phyloP scores from a whole-genome alignment of 1,140 invertebrate genomes.

The Plectrocnemia conspersa region DNA sequence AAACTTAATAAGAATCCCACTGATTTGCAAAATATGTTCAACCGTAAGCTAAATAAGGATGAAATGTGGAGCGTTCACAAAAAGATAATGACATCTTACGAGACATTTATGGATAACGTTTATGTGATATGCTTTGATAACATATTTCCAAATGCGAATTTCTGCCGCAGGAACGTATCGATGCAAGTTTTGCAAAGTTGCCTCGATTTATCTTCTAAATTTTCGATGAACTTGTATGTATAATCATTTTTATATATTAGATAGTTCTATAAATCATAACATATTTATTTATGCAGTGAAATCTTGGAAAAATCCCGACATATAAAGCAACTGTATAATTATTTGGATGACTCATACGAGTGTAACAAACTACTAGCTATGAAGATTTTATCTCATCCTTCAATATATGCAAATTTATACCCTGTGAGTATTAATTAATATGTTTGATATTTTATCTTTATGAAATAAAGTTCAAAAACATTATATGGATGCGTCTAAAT shows the following conservation, averaged over 20 bases:
- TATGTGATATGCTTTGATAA: slow-evolving; percentile 52
- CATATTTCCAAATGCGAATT: slow-evolving; percentile 66
- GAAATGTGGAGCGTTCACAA: slow-evolving; percentile 31
- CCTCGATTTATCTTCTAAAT: too few relatives aligned
- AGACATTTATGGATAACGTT: slow-evolving; percentile 48
- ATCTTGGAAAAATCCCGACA: slow-evolving; percentile 33
- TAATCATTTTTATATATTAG: too few relatives aligned
- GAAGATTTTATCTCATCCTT: slow-evolving; percentile 4
- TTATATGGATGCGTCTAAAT: too few relatives aligned
- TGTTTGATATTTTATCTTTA: too few relatives aligned
- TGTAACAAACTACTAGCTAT: slow-evolving; percentile 67
- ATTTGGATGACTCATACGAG: slow-evolving; percentile 75
- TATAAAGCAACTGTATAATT: slow-evolving; percentile 48
- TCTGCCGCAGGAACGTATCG: slow-evolving; percentile 60
- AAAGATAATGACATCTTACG: slow-evolving; percentile 31
- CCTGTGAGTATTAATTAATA: too few relatives aligned
- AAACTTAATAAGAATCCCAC: not conserved
- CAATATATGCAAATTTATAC: not conserved
- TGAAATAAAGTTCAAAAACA: too few relatives aligned
- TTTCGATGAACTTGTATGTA: too few relatives aligned
- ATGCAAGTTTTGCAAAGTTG: slow-evolving; percentile 53
- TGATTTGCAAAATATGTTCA: slow-evolving; percentile 19
- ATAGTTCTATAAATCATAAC: too few relatives aligned
- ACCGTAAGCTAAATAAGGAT: slow-evolving; percentile 7
- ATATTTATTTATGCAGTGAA: slow-evolving; percentile 38